Evolutionary conservation across 1,140 invertebrate genomes (phyloP).

Genomic region (Pectinophora gossypiella): DNA sequence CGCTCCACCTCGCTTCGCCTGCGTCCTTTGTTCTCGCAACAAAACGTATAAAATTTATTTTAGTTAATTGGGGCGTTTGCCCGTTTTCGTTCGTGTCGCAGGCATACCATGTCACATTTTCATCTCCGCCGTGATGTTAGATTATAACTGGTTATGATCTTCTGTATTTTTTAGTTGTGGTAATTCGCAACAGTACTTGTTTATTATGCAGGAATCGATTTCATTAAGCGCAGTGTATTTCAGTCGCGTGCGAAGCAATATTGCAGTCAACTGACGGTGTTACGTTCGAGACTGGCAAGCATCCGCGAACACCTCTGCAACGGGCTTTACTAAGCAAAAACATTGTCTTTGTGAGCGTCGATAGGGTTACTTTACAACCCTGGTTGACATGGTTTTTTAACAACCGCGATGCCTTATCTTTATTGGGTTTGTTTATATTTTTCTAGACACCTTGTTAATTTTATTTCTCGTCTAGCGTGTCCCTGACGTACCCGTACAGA

Average conservation of each 20-base stretch:
- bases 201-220: constrained; percentile 25
- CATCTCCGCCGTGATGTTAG: no score
- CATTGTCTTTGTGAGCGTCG: no score
- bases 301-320: constrained; percentile 1
- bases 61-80: constrained; percentile 13
- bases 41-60: constrained; percentile 15
- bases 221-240: constrained; percentile 36
- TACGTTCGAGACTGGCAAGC: constrained; percentile 1
- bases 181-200: background rate
- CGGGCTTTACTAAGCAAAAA: no score
- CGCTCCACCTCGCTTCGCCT: constrained; percentile 9
- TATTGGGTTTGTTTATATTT: no score
- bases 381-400: no score
- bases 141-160: no score
- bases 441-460: constrained; percentile 14
- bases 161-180: no score
- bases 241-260: constrained; percentile 22
- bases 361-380: no score
- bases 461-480: constrained; percentile 29
- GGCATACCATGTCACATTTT: no score
- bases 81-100: background rate
- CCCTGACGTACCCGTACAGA: constrained; percentile 22
- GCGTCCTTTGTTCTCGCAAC: constrained; percentile 33
- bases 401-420: no score
- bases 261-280: constrained; percentile 1